A percentile compares a stretch with the other conserved stretches of the same genome.
Conservation (phyloP, 2,888 invertebrate species). For the Tromatobia lineatoria region DNA sequence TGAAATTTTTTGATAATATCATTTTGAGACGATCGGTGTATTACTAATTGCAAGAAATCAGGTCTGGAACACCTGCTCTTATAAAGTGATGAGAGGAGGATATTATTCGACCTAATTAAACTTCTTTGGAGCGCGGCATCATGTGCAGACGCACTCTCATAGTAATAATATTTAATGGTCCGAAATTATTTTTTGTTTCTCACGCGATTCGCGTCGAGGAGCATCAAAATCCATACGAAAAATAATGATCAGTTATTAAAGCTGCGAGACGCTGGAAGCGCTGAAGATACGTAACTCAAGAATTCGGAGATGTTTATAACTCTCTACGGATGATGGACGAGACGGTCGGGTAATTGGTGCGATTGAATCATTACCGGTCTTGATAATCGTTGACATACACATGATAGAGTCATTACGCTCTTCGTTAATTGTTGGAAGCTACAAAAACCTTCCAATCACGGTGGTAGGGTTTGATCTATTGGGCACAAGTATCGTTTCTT, state of each 20-base stretch:
- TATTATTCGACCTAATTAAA: conserved; percentile 62
- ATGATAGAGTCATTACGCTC: conserved; percentile 58
- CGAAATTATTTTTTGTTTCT: conserved; percentile 60
- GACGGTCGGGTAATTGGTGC: conserved; percentile 63
- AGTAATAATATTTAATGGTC: conserved; percentile 65
- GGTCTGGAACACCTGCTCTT: conserved; percentile 24
- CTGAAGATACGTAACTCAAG: conserved; percentile 23
- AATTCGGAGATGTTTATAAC: conserved; percentile 59
- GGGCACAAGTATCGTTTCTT: not conserved
- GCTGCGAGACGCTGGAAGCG: conserved; percentile 35
- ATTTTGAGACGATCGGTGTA: conserved; percentile 45
- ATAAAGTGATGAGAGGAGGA: conserved; percentile 22
- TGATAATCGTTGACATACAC: conserved; percentile 59
- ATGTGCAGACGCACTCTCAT: conserved; percentile 12
- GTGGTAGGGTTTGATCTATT: conserved; percentile 19
- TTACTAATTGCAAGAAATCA: conserved; percentile 60
- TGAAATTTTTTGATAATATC: conserved; percentile 52
- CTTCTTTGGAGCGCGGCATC: conserved; percentile 41
- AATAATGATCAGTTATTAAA: conserved; percentile 71
- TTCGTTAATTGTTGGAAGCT: conserved; percentile 51
- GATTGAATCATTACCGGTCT: conserved; percentile 58
- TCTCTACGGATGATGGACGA: conserved; percentile 44
- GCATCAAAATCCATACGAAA: conserved; percentile 66
- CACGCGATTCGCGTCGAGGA: conserved; percentile 57
- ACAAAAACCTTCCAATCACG: conserved; percentile 34